phyloP scores from a whole-genome alignment of 2,113 vertebrate genomes.

The Zosterops pallidus region DNA sequence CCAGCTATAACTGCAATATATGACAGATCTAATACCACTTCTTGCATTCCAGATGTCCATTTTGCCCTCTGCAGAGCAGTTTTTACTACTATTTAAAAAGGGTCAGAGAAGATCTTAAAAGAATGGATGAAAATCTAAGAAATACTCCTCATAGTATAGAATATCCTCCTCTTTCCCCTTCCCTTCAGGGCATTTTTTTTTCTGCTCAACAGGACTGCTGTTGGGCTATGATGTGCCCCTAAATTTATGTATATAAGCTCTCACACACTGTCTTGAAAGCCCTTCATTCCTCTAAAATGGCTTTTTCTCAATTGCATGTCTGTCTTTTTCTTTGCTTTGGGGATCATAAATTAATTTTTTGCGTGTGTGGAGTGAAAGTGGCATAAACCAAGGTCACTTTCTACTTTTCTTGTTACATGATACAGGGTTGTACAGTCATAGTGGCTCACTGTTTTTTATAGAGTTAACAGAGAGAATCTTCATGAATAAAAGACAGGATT shows the following conservation, averaged over 20 bases:
- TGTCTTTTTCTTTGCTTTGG: neutral
- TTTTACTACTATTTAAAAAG: neutral
- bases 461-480: neutral
- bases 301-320: neutral
- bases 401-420: neutral
- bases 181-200: neutral
- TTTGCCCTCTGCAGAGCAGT: neutral
- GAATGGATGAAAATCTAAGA: neutral
- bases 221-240: rapidly evolving
- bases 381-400: neutral
- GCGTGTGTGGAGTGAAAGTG: neutral
- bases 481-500: neutral
- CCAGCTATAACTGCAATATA: neutral
- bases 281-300: neutral
- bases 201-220: neutral
- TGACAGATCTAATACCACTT: neutral
- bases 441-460: neutral
- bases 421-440: neutral
- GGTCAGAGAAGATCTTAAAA: neutral
- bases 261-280: neutral
- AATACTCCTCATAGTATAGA: neutral
- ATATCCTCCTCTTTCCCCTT: neutral
- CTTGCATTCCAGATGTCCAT: neutral
- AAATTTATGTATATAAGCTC: neutral
- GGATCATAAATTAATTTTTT: neutral